Percentiles rank a stretch among this genome's conserved stretches.
phyloP scores from a whole-genome alignment of 2,888 invertebrate species.

The Uloborus plumipes region DNA sequence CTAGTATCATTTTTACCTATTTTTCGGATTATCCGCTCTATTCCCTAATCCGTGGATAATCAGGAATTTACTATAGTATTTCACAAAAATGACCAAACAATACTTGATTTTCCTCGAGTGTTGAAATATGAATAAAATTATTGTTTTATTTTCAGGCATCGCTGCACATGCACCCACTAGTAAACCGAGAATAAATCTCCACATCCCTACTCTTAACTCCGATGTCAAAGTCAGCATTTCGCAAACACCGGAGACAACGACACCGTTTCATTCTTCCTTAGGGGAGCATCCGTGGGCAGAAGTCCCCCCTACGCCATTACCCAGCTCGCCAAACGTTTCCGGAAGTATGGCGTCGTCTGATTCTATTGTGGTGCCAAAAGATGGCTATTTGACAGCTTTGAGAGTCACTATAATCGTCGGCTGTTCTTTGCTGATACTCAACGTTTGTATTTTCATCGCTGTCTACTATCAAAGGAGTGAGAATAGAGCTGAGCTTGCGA shows the following conservation, averaged over 20 bases:
- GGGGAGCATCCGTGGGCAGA: constrained; percentile 1
- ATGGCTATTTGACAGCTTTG: constrained; percentile 84
- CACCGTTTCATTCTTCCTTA: neutral
- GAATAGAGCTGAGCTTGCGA: constrained; percentile 8
- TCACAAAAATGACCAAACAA: no score
- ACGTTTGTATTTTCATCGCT: constrained; percentile 92
- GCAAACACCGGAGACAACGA: constrained; percentile 4
- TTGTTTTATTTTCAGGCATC: constrained; percentile 23
- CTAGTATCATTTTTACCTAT: no score
- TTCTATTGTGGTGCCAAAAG: neutral
- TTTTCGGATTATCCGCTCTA: no score
- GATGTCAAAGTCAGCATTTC: constrained; percentile 14
- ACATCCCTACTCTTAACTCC: constrained; percentile 23
- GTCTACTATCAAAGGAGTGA: constrained; percentile 85
- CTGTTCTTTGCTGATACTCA: constrained; percentile 89
- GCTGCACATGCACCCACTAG: constrained; percentile 23
- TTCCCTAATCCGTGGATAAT: no score
- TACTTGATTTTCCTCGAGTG: neutral
- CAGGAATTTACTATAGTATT: no score
- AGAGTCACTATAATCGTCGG: constrained; percentile 92
- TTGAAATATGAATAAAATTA: neutral
- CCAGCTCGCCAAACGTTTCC: constrained; percentile 20
- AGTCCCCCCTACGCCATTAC: constrained; percentile 8
- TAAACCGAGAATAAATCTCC: neutral
- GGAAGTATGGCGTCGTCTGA: constrained; percentile 37